Evolutionary conservation across 2,888 invertebrate species (phyloP), one percentile per base, ranked within the genome.

Genomic region (Archips crataeganus): DNA sequence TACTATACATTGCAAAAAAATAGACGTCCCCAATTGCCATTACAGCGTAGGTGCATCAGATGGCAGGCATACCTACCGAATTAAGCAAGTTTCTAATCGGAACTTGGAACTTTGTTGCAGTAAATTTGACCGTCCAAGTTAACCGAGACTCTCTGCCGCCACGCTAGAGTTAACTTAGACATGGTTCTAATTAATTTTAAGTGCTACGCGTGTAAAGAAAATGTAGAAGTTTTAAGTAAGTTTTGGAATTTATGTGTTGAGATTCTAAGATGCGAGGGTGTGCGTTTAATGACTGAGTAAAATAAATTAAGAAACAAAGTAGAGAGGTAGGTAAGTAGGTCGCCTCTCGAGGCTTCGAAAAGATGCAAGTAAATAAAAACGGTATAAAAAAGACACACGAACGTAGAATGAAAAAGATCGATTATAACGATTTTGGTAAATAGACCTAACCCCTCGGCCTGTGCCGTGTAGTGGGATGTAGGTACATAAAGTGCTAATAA

Each of bases 171-270:
- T 57, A 57, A 57, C 57, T 57, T 9, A 9, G 51, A 54, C 51
- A 54, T 23, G 51, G 57, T 57, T 57, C 32, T 32, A 57, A 57
- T 57, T 57, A 57, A 57, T 57, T 57, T 57, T 32, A 57, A 57
- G 57, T 32, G 57, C 0, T 57, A 57, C 32, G 57, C 57, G 57
- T 57, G 32, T 23, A 15, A 57, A 57, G 57, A 57, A 32, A 57
- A 57, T 32, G 57, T 32, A 32, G 11, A 57, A 57, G 57, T 57
- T 57, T 32, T 3, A 57, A 57, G 32, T 57, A 32, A 9, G 15
- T 57, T 54, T 57, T 32, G 11, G 11, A 11, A 32, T 57, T 57
- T 32, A 57, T 57, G 10, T 57, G 23, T 11, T 39, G 1, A 11
- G 32, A 10, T 4, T 32, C 32, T 32, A 49, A 13, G 5, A n/a